Evolutionary conservation across 2,113 vertebrate genomes (phyloP).

Genomic region (Eolophus roseicapilla): DNA sequence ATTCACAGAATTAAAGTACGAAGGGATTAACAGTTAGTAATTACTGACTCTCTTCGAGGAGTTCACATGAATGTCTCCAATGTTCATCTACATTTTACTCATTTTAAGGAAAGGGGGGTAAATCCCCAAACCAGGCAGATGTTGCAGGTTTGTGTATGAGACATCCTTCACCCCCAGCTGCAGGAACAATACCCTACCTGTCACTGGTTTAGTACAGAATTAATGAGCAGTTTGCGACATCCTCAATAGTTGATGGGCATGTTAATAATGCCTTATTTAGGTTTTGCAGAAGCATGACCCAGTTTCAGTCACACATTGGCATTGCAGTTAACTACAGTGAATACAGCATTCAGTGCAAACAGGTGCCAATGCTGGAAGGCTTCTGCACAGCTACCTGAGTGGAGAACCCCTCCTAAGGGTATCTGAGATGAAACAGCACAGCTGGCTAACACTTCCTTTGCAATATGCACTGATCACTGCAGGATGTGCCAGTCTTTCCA

Average conservation of each 20-base stretch:
- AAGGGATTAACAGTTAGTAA: conserved; percentile 18
- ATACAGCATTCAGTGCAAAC: conserved; percentile 4
- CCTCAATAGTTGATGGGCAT: conserved; percentile 53
- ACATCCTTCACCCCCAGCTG: neutral
- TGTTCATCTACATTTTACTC: neutral
- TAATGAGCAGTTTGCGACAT: conserved; percentile 70
- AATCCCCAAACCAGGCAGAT: neutral
- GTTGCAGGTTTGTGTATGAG: neutral
- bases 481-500: neutral
- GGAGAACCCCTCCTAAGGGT: neutral
- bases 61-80: neutral
- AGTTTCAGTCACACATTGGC: conserved; percentile 56
- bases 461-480: neutral
- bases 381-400: neutral
- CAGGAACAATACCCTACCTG: neutral
- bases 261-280: conserved; percentile 65
- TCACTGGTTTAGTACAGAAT: conserved; percentile 56
- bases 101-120: conserved; percentile 28
- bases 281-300: conserved; percentile 49
- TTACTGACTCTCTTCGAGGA: conserved; percentile 28
- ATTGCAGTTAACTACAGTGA: conserved; percentile 1
- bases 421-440: neutral
- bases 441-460: neutral
- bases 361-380: neutral
- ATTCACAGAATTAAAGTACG: conserved; percentile 32